phyloP scores from a whole-genome alignment of 2,888 invertebrate species.

The Lithophane ornitopus region DNA sequence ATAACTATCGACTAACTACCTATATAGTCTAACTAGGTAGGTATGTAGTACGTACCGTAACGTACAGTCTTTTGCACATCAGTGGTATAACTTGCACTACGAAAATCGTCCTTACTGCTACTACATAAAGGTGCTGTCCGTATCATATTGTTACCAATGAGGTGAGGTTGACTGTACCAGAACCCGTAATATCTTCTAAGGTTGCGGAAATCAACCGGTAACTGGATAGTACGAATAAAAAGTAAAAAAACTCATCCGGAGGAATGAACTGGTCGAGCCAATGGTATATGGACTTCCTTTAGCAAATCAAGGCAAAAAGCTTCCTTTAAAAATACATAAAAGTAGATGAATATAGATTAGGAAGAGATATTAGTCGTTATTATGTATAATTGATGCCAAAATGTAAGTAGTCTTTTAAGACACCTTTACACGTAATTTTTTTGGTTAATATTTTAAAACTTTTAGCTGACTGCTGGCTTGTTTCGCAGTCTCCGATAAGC shows the following conservation, averaged over 20 bases:
- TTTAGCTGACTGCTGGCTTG: background rate
- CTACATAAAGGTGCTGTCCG: background rate
- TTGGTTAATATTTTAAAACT: background rate
- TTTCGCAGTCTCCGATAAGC: background rate
- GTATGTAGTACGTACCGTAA: too few species aligned
- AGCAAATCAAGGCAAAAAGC: background rate
- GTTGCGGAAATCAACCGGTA: conserved; percentile 41
- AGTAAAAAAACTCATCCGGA: conserved; percentile 35
- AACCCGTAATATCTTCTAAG: conserved; percentile 6
- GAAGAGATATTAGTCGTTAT: background rate
- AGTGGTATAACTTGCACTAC: background rate
- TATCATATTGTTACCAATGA: background rate
- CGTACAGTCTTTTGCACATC: background rate
- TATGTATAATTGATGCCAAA: too few species aligned
- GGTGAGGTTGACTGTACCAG: background rate
- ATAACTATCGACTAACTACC: background rate
- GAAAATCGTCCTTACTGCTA: background rate
- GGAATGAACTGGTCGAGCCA: conserved; percentile 25
- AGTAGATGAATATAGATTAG: background rate
- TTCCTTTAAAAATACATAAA: background rate
- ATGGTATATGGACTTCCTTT: conserved; percentile 19
- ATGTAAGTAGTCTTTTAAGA: background rate
- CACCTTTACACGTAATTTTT: background rate
- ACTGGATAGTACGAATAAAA: conserved; percentile 21
- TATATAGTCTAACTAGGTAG: background rate